phyloP scores from a whole-genome alignment of 92 coral and sea anemone genomes.

The Epizoanthus rinbou region DNA sequence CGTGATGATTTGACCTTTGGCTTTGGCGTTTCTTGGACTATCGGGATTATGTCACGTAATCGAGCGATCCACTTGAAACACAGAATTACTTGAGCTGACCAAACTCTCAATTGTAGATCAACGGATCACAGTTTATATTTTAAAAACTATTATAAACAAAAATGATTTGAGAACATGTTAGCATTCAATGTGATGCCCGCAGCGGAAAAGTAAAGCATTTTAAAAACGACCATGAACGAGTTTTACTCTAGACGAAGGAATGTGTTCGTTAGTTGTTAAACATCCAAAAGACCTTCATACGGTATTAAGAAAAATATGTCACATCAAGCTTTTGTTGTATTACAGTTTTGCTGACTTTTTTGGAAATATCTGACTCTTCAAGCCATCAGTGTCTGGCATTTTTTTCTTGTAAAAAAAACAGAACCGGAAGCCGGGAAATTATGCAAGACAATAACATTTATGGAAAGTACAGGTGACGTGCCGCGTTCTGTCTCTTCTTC shows the following conservation, averaged over 20 bases:
- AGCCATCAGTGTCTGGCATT: slow-evolving; percentile 14
- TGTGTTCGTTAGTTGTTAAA: slow-evolving; percentile 11
- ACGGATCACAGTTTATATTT: slow-evolving; percentile 29
- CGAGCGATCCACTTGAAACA: slow-evolving; percentile 7
- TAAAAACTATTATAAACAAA: slow-evolving; percentile 18
- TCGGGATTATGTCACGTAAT: slow-evolving; percentile 18
- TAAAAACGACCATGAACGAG: not conserved
- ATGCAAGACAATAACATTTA: slow-evolving; percentile 24
- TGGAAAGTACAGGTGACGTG: not conserved
- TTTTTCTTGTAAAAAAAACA: not conserved
- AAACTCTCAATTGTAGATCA: slow-evolving; percentile 14
- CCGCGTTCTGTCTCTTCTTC: slow-evolving; percentile 13
- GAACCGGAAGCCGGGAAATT: slow-evolving; percentile 25
- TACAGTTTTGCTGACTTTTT: too few relatives aligned
- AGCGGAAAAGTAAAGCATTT: not conserved
- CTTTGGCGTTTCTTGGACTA: slow-evolving; percentile 2
- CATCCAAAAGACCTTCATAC: not conserved
- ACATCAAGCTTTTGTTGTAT: too few relatives aligned
- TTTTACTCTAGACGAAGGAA: not conserved
- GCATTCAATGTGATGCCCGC: slow-evolving; percentile 29
- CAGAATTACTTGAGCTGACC: slow-evolving; percentile 19
- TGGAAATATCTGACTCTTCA: slow-evolving; percentile 23
- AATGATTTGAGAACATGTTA: slow-evolving; percentile 9
- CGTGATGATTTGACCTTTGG: slow-evolving; percentile 1
- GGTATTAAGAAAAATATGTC: too few relatives aligned